Evolutionary conservation across 2,113 vertebrate genomes (phyloP).

Genomic region (Terrapene triunguis): DNA sequence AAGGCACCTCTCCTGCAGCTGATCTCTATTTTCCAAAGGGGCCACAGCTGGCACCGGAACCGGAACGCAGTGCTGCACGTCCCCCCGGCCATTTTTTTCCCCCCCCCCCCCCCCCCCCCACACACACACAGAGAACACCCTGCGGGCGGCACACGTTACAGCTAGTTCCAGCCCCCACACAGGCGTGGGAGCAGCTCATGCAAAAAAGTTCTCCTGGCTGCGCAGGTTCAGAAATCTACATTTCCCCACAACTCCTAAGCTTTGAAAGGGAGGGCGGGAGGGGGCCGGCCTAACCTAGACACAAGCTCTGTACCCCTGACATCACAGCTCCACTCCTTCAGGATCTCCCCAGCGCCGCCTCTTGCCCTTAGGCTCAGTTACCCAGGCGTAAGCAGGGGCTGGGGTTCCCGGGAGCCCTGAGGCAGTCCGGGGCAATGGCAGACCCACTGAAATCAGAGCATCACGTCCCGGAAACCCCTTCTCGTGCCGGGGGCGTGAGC

Average conservation of each 20-base stretch:
- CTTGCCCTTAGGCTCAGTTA: background rate
- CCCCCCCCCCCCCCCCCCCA: background rate
- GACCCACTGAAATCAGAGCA: background rate
- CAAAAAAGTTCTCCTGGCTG: background rate
- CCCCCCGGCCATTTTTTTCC: background rate
- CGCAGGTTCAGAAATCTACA: rapidly evolving
- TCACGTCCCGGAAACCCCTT: background rate
- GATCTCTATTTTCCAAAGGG: slow-evolving; percentile 32
- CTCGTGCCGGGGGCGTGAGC: rapidly evolving
- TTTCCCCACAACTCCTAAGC: background rate
- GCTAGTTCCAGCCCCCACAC: background rate
- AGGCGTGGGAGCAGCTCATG: slow-evolving; percentile 12
- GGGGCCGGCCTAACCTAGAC: background rate
- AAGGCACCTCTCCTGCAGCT: background rate
- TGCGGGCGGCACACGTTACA: no score
- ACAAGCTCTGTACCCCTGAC: background rate
- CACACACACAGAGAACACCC: no score
- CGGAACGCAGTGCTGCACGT: background rate
- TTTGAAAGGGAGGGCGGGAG: background rate
- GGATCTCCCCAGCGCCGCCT: background rate
- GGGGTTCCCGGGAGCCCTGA: no score
- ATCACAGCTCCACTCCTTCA: background rate
- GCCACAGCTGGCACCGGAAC: background rate
- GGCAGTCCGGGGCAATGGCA: background rate
- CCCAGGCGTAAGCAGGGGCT: background rate